Evolutionary conservation across 2,888 invertebrate genomes (phyloP).

Genomic region (Thera obeliscata): DNA sequence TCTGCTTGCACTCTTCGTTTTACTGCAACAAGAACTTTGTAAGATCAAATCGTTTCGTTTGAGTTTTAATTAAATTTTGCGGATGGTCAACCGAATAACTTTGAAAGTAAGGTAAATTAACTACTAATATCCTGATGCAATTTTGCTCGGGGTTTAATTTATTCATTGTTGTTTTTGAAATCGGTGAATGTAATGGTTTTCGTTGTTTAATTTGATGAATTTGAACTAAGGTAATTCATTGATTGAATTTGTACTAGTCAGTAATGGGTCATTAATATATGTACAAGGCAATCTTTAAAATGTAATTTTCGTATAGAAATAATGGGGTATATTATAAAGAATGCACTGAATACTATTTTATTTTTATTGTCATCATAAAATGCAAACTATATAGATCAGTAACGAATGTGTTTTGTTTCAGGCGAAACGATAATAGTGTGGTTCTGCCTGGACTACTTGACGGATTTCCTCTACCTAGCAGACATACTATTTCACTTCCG

Average conservation of each 20-base stretch:
- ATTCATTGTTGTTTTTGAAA: too few species aligned
- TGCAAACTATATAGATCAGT: not conserved
- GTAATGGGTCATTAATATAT: too few species aligned
- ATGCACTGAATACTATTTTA: too few species aligned
- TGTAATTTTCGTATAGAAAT: too few species aligned
- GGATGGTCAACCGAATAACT: slow-evolving; percentile 27
- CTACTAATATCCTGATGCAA: slow-evolving; percentile 7
- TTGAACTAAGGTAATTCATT: too few species aligned
- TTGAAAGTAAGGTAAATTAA: slow-evolving; percentile 11
- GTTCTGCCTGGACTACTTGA: slow-evolving; percentile 98
- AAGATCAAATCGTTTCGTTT: slow-evolving; percentile 31
- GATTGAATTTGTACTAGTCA: too few species aligned
- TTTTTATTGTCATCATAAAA: too few species aligned
- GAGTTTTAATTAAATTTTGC: slow-evolving; percentile 33
- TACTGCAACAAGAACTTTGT: slow-evolving; percentile 24
- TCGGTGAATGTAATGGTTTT: not conserved
- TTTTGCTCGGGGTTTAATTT: not conserved
- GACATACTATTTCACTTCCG: slow-evolving; percentile 99
- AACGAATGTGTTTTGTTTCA: slow-evolving; percentile 70
- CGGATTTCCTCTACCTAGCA: slow-evolving; percentile 97
- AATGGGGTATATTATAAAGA: too few species aligned
- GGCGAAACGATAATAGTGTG: slow-evolving; percentile 95
- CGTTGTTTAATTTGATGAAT: too few species aligned
- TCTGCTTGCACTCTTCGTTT: slow-evolving; percentile 32
- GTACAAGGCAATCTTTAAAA: too few species aligned